phyloP scores from a whole-genome alignment of 2,797 vertebrate genomes.

The Betta splendens region DNA sequence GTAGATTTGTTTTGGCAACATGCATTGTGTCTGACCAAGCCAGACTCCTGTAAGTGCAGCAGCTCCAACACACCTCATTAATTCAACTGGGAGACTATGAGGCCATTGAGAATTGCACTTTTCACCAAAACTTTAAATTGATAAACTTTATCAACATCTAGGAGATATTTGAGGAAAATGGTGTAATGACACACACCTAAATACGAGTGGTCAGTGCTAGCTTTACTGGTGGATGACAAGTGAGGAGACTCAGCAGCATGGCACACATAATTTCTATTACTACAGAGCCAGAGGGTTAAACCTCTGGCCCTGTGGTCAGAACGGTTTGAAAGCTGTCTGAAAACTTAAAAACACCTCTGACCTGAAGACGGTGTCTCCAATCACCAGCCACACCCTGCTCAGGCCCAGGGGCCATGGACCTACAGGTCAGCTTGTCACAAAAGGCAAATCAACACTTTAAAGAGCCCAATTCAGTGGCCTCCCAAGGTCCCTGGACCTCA shows the following conservation, averaged over 20 bases:
- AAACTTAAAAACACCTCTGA: slow-evolving; percentile 62
- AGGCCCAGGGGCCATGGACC: slow-evolving; percentile 35
- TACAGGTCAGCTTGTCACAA: slow-evolving; percentile 60
- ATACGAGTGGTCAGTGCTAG: not conserved
- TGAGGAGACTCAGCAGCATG: slow-evolving; percentile 22
- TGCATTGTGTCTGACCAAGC: slow-evolving; percentile 28
- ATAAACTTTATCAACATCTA: not conserved
- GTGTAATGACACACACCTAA: not conserved
- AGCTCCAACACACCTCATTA: not conserved
- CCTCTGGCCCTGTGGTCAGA: slow-evolving; percentile 54
- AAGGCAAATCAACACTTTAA: slow-evolving; percentile 72
- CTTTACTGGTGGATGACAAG: slow-evolving; percentile 6
- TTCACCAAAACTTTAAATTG: not conserved
- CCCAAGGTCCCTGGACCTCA: slow-evolving; percentile 24
- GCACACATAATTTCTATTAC: slow-evolving; percentile 42
- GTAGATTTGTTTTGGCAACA: slow-evolving; percentile 82
- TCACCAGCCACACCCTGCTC: slow-evolving; percentile 73
- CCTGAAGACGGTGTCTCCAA: slow-evolving; percentile 70
- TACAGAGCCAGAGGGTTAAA: slow-evolving; percentile 29
- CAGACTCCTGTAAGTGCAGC: not conserved
- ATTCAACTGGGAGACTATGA: not conserved
- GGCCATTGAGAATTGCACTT: not conserved
- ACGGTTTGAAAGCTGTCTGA: slow-evolving; percentile 64
- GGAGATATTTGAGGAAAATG: not conserved
- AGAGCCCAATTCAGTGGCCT: slow-evolving; percentile 43